phyloP scores from a whole-genome alignment of 2,113 vertebrate species.

The Ictalurus punctatus region DNA sequence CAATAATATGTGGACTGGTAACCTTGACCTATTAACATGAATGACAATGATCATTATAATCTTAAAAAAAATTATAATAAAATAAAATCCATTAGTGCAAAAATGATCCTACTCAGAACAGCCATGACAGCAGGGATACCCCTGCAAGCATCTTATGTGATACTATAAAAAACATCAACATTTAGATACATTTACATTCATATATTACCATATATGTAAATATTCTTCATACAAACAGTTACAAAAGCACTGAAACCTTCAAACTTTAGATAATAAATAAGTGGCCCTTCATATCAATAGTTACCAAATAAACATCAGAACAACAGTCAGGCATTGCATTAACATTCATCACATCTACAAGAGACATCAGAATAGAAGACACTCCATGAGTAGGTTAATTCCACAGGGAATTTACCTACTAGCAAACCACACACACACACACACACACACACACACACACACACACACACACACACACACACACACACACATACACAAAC shows the following conservation, averaged over 20 bases:
- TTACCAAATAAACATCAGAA: constrained; percentile 3
- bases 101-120: background rate
- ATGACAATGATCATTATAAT: background rate
- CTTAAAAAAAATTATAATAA: background rate
- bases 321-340: background rate
- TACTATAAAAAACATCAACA: background rate
- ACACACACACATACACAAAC: background rate
- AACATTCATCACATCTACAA: background rate
- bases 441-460: background rate
- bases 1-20: background rate
- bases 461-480: background rate
- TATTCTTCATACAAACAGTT: constrained; percentile 36
- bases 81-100: constrained; percentile 5
- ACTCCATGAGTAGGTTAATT: background rate
- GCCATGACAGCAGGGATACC: background rate
- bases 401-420: background rate
- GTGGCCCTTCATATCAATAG: constrained; percentile 5
- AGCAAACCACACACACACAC: background rate
- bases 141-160: background rate
- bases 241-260: background rate
- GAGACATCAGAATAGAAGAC: background rate
- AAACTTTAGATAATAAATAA: constrained; percentile 37
- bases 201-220: background rate
- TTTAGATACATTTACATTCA: constrained; percentile 1
- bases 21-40: background rate